Conservation (phyloP, 2,888 invertebrate genomes). For the Pinctada fucata region DNA sequence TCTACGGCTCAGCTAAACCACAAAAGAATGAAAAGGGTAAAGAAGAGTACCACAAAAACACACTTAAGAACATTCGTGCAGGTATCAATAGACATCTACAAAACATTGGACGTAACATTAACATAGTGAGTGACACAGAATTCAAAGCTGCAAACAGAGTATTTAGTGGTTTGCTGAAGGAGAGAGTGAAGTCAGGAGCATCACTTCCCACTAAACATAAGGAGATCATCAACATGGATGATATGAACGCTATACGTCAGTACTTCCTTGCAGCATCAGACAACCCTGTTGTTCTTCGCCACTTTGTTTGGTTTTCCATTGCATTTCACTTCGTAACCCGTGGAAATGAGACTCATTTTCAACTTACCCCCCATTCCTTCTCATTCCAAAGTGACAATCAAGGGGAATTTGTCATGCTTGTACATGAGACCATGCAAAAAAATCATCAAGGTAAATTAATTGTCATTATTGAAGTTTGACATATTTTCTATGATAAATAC, state of each 20-base stretch:
- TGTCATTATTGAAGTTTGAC: not conserved
- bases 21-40: not conserved
- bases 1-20: not conserved
- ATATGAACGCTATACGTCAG: not conserved
- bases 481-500: no score
- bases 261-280: not conserved
- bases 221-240: not conserved
- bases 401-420: not conserved
- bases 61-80: not conserved
- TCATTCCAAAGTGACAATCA: not conserved
- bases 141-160: not conserved
- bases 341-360: not conserved
- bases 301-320: not conserved
- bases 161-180: not conserved
- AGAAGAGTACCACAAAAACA: not conserved
- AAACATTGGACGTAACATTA: not conserved
- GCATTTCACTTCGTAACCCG: not conserved
- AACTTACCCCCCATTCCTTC: not conserved
- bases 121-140: not conserved
- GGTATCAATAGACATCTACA: not conserved
- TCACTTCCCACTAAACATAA: not conserved
- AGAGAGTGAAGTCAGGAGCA: not conserved
- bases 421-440: not conserved
- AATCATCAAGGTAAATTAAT: not conserved
- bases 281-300: not conserved